These are phyloP conservation scores for Julus scanicus DNA, from an alignment of 2,888 invertebrate species.

Conservation along the genomic window DNA sequence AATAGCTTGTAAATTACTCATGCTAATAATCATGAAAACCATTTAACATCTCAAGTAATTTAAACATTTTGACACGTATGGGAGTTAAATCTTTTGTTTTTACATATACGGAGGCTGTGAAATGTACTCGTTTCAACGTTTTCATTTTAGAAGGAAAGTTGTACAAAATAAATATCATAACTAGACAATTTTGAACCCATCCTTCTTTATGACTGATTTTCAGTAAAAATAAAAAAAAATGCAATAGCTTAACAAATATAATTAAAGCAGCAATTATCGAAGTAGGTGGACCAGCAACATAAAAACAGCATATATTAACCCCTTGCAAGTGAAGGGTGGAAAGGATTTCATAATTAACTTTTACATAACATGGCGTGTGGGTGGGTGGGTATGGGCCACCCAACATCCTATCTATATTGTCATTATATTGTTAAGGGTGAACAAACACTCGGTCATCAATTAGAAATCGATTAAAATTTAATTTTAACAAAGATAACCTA, in stretches of 20 bases:
- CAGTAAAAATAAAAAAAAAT: neutral
- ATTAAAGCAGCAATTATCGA: neutral
- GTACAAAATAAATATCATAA: neutral
- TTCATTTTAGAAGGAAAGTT: neutral
- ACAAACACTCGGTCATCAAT: constrained; percentile 1
- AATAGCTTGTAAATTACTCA: neutral
- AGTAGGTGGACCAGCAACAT: neutral
- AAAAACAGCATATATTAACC: neutral
- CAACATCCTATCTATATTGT: neutral
- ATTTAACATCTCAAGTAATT: neutral
- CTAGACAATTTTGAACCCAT: neutral
- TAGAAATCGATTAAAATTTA: constrained; percentile 7
- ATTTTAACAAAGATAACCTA: neutral
- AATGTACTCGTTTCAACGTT: neutral
- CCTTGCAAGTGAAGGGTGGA: constrained; percentile 17
- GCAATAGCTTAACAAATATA: neutral
- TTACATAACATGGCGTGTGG: constrained; percentile 19
- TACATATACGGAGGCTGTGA: neutral
- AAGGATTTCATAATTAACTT: constrained; percentile 21
- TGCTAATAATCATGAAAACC: neutral
- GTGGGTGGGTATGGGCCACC: neutral
- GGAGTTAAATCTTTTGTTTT: too few relatives aligned
- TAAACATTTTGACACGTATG: neutral
- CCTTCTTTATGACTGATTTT: neutral
- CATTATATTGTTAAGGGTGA: constrained; percentile 1